Base-by-base conservation (phyloP, 1,140 invertebrate genomes). In the Camponotus floridanus region DNA sequence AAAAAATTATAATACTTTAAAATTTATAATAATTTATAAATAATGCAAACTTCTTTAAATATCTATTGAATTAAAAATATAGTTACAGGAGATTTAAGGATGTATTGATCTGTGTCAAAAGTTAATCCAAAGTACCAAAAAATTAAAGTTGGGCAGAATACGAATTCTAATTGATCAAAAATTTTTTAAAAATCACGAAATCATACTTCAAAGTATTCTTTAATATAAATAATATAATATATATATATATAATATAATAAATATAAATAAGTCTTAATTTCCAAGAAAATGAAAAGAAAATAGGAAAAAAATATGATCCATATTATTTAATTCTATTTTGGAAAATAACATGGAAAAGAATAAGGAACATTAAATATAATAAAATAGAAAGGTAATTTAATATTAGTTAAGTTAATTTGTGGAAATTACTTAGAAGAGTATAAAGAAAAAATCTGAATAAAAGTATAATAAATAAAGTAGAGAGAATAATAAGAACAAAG, bases 321-420 rank as follows among this genome's bases (percentile, higher is more conserved):
- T 51, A 15, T 15, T 4, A 51, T 15, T 0, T 51, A 3, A 51
- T 51, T 18, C 9, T 15, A 45, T 45, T 45, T 45, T 3, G 21
- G 33, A 39, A 55, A 74, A 42, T 31, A 5, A 42, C n/a, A 21
- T 26, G 48, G 26, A 42, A 62, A 31, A 18, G 42, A 18, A 45
- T 39, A 3, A 62, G 5, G 1, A 64, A 42, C 11, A 31, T 33
- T 51, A 15, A 18, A 76, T 62, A 39, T 7, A 62, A 26, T 76
- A 55, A 0, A 26, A 13, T 26, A 42, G 13, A 42, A 59, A n/a
- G 8, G 1, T 36, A 73, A 26, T 45, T 26, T 42, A 45, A 76
- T 31, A 61, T 61, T 61, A 61, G n/a, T 55, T 51, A 55, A 15
- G 0, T 71, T 71, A 9, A 42, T 68, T 68, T 57, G 31, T n/a